Conservation (phyloP, 2,113 vertebrate species). For the Pantherophis guttatus region DNA sequence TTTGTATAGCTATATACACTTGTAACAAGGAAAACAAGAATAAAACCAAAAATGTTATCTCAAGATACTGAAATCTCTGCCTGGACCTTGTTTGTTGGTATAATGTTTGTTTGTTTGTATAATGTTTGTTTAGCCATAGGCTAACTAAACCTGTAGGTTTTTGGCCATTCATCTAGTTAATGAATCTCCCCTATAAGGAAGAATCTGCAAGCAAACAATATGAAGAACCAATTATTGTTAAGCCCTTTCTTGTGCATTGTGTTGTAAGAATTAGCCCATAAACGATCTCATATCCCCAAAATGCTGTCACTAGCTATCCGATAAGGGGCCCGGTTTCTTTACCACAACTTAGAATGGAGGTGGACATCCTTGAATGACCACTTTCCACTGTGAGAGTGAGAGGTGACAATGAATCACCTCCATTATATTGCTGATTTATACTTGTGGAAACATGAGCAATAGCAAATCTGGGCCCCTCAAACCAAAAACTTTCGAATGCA, state of each 20-base stretch:
- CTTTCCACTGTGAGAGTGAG: neutral
- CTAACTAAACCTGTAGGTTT: neutral
- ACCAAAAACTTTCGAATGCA: slow-evolving; percentile 2
- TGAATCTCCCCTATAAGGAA: neutral
- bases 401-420: neutral
- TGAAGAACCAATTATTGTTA: neutral
- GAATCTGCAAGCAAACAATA: neutral
- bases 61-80: neutral
- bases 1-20: neutral
- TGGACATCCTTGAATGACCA: neutral
- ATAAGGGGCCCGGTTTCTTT: slow-evolving; percentile 8
- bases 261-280: neutral
- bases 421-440: neutral
- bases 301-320: slow-evolving; percentile 10
- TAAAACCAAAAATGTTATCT: neutral
- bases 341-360: neutral
- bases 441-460: slow-evolving; percentile 1
- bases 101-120: neutral
- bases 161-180: neutral
- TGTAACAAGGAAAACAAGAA: neutral
- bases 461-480: neutral
- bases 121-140: neutral
- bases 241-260: neutral
- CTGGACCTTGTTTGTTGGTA: neutral
- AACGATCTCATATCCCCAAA: slow-evolving; percentile 6